These are phyloP conservation scores for Bilobella aurantiaca DNA, from an alignment of 1,140 invertebrate genomes.

Conservation along the genomic window DNA sequence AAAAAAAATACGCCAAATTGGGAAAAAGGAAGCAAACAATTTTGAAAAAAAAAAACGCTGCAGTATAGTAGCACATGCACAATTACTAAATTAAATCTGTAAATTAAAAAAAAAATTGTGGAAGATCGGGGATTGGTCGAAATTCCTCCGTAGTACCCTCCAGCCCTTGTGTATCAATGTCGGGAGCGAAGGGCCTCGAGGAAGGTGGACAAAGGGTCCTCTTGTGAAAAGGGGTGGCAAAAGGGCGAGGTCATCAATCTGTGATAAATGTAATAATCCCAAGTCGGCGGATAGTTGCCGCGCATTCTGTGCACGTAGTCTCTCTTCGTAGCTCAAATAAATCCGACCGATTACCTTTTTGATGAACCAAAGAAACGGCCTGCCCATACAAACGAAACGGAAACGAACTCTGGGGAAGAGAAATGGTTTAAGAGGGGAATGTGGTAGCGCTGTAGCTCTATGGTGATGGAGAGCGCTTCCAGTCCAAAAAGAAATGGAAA, in stretches of 20 bases:
- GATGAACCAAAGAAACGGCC: conserved; percentile 35
- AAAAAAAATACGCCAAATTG: too few relatives aligned
- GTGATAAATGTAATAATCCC: conserved; percentile 36
- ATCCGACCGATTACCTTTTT: conserved; percentile 35
- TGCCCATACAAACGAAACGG: conserved; percentile 29
- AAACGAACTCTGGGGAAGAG: conserved; percentile 7
- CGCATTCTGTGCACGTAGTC: conserved; percentile 30
- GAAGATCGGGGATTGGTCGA: too few relatives aligned
- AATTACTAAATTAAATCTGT: too few relatives aligned
- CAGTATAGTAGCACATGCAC: too few relatives aligned
- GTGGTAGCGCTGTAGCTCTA: neutral
- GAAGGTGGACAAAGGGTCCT: neutral
- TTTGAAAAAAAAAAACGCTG: too few relatives aligned
- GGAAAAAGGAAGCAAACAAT: too few relatives aligned
- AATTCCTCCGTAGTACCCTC: too few relatives aligned
- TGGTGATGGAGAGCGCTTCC: neutral
- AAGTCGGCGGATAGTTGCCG: conserved; percentile 8
- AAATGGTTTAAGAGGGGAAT: conserved; percentile 16
- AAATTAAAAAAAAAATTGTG: too few relatives aligned
- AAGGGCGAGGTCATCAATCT: conserved; percentile 34
- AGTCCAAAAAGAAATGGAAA: too few relatives aligned
- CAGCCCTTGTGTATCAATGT: too few relatives aligned
- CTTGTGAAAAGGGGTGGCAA: neutral
- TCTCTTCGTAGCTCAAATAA: conserved; percentile 32
- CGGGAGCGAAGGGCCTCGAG: too few relatives aligned